Conservation (phyloP, 2,113 vertebrate species). For the Ascaphus truei region DNA sequence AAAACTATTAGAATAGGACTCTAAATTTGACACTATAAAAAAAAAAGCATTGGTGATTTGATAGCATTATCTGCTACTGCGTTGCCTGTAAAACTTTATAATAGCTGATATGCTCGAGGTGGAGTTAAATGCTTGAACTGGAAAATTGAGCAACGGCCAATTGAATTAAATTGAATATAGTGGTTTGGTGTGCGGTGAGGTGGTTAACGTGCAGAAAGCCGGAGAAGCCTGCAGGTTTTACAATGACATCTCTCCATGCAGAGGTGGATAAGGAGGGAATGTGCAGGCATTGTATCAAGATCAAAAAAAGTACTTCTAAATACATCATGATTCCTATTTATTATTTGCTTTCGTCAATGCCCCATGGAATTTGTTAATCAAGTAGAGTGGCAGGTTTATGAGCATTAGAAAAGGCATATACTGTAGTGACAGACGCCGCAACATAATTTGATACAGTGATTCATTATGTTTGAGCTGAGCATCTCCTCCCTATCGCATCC, state of each 20-base stretch:
- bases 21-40: background rate
- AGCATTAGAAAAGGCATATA: no score
- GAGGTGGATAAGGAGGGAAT: background rate
- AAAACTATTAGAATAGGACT: background rate
- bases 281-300: background rate
- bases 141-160: conserved; percentile 35
- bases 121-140: conserved; percentile 22
- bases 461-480: no score
- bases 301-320: no score
- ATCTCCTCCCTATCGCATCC: no score
- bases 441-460: no score
- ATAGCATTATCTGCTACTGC: conserved; percentile 21
- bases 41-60: background rate
- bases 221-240: conserved; percentile 11
- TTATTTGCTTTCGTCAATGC: no score
- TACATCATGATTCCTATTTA: no score
- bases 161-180: conserved; percentile 37
- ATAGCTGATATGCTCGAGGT: conserved; percentile 34
- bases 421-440: no score
- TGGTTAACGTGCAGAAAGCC: conserved; percentile 11
- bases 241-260: conserved; percentile 7
- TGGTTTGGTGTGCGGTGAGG: conserved; percentile 29
- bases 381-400: no score
- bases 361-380: no score
- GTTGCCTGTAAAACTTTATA: conserved; percentile 33